phyloP scores from a whole-genome alignment of 2,888 invertebrate genomes.

The Meiosimyza platycephala region DNA sequence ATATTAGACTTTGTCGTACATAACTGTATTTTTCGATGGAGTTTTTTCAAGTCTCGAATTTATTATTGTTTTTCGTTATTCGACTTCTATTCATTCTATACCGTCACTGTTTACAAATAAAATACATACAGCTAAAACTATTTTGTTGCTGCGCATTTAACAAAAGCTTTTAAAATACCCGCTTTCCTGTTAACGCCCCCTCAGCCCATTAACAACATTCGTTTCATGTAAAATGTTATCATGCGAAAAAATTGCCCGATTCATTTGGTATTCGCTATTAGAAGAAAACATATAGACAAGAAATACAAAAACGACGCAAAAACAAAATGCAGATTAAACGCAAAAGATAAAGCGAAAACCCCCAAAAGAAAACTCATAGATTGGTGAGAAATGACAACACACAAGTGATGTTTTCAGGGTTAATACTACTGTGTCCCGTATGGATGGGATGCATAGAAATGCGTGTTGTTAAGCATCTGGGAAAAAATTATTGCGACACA shows the following conservation, averaged over 20 bases:
- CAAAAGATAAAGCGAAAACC: too few species aligned
- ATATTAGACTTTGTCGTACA: too few species aligned
- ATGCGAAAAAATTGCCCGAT: too few species aligned
- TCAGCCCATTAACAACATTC: too few species aligned
- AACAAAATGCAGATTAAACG: background rate
- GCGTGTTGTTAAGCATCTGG: background rate
- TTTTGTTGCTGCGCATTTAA: constrained; percentile 20
- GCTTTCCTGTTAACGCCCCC: background rate
- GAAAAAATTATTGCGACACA: too few species aligned
- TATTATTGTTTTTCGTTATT: background rate
- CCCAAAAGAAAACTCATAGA: too few species aligned
- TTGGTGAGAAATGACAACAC: background rate
- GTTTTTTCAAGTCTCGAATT: too few species aligned
- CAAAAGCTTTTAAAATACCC: background rate
- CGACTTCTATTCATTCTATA: background rate
- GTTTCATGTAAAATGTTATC: too few species aligned
- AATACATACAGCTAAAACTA: background rate
- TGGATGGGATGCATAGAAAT: constrained; percentile 3
- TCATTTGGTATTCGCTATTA: background rate
- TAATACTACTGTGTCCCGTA: background rate
- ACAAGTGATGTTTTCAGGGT: constrained; percentile 3
- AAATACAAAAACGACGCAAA: background rate
- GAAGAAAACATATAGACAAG: background rate
- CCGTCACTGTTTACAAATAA: background rate
- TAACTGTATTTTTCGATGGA: too few species aligned